Percentiles rank a stretch among this genome's conserved stretches.
phyloP scores from a whole-genome alignment of 2,888 invertebrate genomes.

The Amiota minor region DNA sequence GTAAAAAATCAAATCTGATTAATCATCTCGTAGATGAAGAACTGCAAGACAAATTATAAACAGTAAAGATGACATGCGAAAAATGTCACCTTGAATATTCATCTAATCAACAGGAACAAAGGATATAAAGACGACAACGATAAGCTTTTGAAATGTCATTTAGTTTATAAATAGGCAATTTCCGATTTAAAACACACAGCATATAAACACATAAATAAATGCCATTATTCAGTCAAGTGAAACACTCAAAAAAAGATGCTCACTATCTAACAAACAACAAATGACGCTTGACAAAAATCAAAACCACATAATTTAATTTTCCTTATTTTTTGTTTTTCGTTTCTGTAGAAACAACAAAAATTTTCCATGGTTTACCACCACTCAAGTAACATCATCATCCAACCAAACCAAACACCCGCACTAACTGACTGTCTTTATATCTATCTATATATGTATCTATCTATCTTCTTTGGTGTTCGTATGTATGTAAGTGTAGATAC shows the following conservation, averaged over 20 bases:
- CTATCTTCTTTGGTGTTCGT: too few species aligned
- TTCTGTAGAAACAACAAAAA: too few species aligned
- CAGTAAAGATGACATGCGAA: too few species aligned
- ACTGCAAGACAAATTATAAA: too few species aligned
- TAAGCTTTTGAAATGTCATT: neutral
- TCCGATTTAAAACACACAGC: constrained; percentile 35
- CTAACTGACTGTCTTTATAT: too few species aligned
- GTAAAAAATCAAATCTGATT: too few species aligned
- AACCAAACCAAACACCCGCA: neutral
- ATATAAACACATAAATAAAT: neutral
- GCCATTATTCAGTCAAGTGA: neutral
- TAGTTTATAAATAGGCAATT: constrained; percentile 48
- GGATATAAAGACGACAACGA: constrained; percentile 3
- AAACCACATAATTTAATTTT: constrained; percentile 28
- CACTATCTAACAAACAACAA: neutral
- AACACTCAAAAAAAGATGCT: neutral
- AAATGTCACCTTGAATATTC: constrained; percentile 37
- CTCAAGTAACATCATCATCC: too few species aligned
- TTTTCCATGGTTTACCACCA: too few species aligned
- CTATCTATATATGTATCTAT: too few species aligned
- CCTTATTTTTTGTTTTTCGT: constrained; percentile 1
- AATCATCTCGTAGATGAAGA: too few species aligned
- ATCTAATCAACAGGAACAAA: constrained; percentile 39
- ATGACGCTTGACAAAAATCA: constrained; percentile 25
- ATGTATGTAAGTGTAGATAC: neutral